Evolutionary conservation across 2,888 invertebrate species (phyloP), one percentile per base, ranked within the genome.

Genomic region (Camptogramma bilineatum): DNA sequence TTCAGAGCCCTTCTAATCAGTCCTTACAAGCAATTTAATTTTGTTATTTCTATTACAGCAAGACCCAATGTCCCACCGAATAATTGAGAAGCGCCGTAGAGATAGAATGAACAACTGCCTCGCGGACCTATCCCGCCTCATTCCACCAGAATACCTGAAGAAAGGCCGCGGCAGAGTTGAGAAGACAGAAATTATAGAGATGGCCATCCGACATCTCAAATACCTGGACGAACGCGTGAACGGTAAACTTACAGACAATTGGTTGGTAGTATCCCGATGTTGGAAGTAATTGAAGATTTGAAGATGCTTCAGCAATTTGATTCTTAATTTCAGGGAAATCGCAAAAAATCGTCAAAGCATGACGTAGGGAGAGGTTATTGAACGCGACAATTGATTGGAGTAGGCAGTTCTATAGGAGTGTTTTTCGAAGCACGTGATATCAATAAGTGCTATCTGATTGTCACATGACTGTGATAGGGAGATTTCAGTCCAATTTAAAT

Each of bases 71-170:
- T 99, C 99, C n/a, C 99, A 99, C 86, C 96, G 99, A 64, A 98
- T 99, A 74, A 99, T 99, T 71, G 99, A 99, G 91, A 99, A 99
- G 87, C 94, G 99, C 52, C 95, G 99, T 39, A 94, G 99, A 21
- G 99, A 99, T 89, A 95, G 99, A 60, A 99, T 99, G 99, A 99
- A 99, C 94, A 98, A 98, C 88, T 99, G 99, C 83, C 92, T 99
- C 64, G 98, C 98, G 0, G 98, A 99, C 86, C 94, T 99, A 31
- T 98, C 98, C 58, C 95, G 98, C 44, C 95, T 99, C 57, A 98
- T 99, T 69, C 99, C 99, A 0, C 96, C 97, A 0, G 97, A 97
- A 79, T 98, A 98, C 85, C 94, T 98, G 80, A 98, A 98, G 88
- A 99, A 99, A 88, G 98, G 98, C 7, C 95, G 99, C 59, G 99